A percentile compares a stretch with the other conserved stretches of the same genome.
These are phyloP conservation scores for Eupithecia inturbata DNA, from an alignment of 2,888 invertebrate species.

Conservation along the genomic window DNA sequence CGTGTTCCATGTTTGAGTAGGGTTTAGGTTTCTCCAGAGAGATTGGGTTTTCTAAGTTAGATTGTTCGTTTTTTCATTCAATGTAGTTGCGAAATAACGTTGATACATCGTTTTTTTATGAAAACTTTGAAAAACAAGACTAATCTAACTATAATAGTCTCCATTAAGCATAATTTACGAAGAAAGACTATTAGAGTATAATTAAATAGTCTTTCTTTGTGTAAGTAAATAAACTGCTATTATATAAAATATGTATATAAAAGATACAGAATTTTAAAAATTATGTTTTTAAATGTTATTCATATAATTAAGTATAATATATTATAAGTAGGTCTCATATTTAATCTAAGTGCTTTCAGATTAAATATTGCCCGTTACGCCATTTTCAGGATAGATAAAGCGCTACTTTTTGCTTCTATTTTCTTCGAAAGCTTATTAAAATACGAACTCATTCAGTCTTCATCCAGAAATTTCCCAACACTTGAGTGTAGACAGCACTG, in stretches of 20 bases:
- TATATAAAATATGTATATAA: no score
- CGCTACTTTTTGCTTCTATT: not conserved
- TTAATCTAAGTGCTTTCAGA: no score
- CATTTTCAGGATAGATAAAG: not conserved
- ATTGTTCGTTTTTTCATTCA: not conserved
- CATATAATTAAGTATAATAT: no score
- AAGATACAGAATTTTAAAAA: no score
- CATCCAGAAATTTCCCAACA: constrained; percentile 20
- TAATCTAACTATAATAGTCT: not conserved
- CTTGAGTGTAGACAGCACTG: constrained; percentile 39
- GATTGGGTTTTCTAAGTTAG: not conserved
- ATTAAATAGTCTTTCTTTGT: no score
- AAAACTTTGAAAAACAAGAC: not conserved
- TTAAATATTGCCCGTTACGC: no score
- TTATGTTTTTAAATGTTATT: no score
- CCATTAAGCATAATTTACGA: not conserved
- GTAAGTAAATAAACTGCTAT: no score
- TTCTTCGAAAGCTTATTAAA: not conserved
- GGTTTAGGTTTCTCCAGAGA: not conserved
- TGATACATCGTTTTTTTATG: not conserved
- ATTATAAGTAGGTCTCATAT: no score
- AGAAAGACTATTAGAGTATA: no score
- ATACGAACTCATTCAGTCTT: not conserved
- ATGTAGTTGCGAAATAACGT: not conserved
- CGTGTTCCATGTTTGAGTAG: not conserved